These are phyloP conservation scores for Diaphora mendica DNA, from an alignment of 2,888 invertebrate genomes.

Conservation along the genomic window DNA sequence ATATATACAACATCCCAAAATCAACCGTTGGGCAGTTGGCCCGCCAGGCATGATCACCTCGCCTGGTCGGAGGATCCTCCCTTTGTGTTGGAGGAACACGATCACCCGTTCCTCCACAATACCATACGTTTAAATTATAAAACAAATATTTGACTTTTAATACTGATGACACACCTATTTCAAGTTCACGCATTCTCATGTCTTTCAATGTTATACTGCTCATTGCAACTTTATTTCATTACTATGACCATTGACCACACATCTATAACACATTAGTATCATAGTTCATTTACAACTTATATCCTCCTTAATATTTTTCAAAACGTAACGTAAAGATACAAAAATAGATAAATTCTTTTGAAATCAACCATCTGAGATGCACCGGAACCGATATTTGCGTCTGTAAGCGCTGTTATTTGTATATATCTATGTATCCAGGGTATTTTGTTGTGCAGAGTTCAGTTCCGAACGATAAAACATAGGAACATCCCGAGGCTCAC, in stretches of 20 bases:
- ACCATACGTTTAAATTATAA: too few relatives aligned
- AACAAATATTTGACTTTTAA: too few relatives aligned
- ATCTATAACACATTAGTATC: too few relatives aligned
- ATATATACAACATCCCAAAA: too few relatives aligned
- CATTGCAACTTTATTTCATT: not conserved
- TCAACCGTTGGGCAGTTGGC: too few relatives aligned
- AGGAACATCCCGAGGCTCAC: conserved; percentile 62
- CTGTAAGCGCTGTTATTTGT: conserved; percentile 44
- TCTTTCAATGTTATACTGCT: too few relatives aligned
- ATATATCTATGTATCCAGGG: conserved; percentile 22
- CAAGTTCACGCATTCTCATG: too few relatives aligned
- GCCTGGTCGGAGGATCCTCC: too few relatives aligned
- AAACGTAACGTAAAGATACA: not conserved
- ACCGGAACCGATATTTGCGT: conserved; percentile 51
- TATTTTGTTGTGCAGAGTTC: conserved; percentile 49
- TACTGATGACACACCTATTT: not conserved
- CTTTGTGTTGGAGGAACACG: too few relatives aligned
- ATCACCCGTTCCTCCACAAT: too few relatives aligned
- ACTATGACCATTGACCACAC: too few relatives aligned
- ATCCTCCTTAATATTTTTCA: not conserved
- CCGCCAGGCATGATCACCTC: too few relatives aligned
- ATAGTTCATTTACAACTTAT: not conserved
- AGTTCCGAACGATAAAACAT: conserved; percentile 56
- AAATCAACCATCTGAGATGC: conserved; percentile 27
- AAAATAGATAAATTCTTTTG: not conserved